Base-by-base conservation (phyloP, 2,113 vertebrate species). In the Azemiops feae region DNA sequence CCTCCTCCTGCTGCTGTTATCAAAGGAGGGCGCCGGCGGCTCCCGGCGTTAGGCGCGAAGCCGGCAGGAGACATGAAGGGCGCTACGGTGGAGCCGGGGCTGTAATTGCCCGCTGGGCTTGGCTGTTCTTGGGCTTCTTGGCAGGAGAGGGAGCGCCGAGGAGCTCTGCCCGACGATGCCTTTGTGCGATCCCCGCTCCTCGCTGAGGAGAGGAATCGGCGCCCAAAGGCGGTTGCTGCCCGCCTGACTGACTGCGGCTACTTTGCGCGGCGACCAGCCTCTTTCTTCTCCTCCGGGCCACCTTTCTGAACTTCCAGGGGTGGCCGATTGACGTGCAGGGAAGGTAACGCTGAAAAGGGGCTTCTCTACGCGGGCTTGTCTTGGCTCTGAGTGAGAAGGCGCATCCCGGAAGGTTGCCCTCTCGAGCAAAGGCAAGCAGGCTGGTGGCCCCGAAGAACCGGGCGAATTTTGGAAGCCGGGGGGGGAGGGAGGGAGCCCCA, bases 181-280 rank as follows among this genome's bases (percentile, higher is more conserved):
- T 95, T 64, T 95, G 96, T 93, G 69, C 69, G 2, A 43, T 81
- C 95, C 91, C 93, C 93, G 86, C 94, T 94, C 95, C 94, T 94
- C 93, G 95, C 91, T 89, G 69, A 10, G 85, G 81, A 91, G 93
- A 69, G 18, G 22, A 85, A 54, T 87, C 54, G 23, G 54, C 64
- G 55, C 89, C 47, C 34, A n/a, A n/a, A 18, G 8, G 23, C 45
- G 12, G 11, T 47, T 60, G 11, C 60, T 85, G 91, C 85, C 52
- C 89, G 7, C 34, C 30, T 87, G 91, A 39, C n/a, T 10, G 92
- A 81, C n/a, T 81, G 93, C 52, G 53, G 90, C 90, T 22, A 50
- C 22, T 93, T 91, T 47, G 60, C 86, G 11, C 88, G 60, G 89
- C 87, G 43, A 18, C 23, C 30, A 20, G 43, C 81, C 11, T 5